Conservation (phyloP, 1,140 invertebrate species). For the Platyscapa corneri region DNA sequence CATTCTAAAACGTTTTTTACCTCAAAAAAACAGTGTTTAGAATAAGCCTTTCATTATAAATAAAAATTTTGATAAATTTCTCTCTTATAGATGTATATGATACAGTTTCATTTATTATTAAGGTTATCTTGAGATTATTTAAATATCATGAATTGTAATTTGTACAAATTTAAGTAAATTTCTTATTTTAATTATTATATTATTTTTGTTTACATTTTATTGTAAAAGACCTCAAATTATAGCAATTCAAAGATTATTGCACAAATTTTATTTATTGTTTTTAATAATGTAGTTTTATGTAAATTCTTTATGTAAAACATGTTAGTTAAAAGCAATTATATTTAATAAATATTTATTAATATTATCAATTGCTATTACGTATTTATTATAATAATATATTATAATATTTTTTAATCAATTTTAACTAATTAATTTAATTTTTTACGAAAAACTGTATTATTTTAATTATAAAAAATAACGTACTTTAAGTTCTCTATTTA, state of each 20-base stretch:
- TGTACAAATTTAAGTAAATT: neutral
- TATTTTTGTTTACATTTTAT: neutral
- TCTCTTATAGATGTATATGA: neutral
- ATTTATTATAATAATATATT: too few relatives aligned
- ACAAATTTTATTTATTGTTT: neutral
- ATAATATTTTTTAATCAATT: too few relatives aligned
- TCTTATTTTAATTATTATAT: neutral
- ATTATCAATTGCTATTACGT: too few relatives aligned
- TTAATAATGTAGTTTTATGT: neutral
- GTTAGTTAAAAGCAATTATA: too few relatives aligned
- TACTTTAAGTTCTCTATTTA: too few relatives aligned
- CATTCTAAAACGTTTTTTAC: slow-evolving; percentile 2
- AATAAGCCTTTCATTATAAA: neutral
- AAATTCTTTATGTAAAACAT: too few relatives aligned
- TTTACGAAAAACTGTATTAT: too few relatives aligned
- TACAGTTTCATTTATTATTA: too few relatives aligned
- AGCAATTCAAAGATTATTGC: neutral
- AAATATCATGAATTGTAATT: neutral
- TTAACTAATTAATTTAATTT: too few relatives aligned
- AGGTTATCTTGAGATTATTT: neutral
- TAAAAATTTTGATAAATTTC: neutral
- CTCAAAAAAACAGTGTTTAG: too few relatives aligned
- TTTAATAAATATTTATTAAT: too few relatives aligned
- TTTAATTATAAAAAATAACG: too few relatives aligned
- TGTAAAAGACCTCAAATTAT: neutral